A percentile compares a stretch with the other conserved stretches of the same genome.
phyloP scores from a whole-genome alignment of 2,113 vertebrate species.

The Trematomus loennbergii region DNA sequence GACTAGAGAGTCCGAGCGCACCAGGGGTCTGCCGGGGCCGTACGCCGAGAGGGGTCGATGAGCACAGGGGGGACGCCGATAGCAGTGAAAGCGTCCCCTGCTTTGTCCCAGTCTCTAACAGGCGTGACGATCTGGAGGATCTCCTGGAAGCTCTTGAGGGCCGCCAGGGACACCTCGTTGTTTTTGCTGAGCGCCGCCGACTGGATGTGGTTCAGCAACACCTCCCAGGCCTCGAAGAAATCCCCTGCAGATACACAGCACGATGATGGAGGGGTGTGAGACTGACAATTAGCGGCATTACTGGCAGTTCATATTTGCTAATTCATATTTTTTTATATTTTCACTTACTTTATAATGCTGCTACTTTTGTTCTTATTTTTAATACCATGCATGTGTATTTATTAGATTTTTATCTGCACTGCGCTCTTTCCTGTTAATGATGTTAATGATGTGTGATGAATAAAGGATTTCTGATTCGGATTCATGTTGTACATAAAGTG shows the following conservation, averaged over 20 bases:
- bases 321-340: too few relatives aligned
- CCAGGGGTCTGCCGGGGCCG: conserved; percentile 89
- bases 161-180: conserved; percentile 97
- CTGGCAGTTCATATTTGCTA: too few relatives aligned
- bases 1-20: conserved; percentile 92
- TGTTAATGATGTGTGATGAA: too few relatives aligned
- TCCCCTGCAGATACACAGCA: conserved; percentile 85
- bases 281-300: background rate
- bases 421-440: too few relatives aligned
- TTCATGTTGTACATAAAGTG: too few relatives aligned
- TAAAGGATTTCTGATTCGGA: too few relatives aligned
- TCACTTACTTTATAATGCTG: too few relatives aligned
- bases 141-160: conserved; percentile 98
- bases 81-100: conserved; percentile 84
- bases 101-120: conserved; percentile 90
- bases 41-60: conserved; percentile 88
- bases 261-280: background rate
- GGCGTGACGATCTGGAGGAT: conserved; percentile 97
- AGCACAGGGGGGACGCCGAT: conserved; percentile 89
- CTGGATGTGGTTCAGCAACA: conserved; percentile 97
- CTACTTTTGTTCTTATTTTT: too few relatives aligned
- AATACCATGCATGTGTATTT: too few relatives aligned
- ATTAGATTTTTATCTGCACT: too few relatives aligned
- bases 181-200: conserved; percentile 99
- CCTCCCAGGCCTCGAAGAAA: conserved; percentile 98